Evolutionary conservation across 2,888 invertebrate genomes (phyloP).

Genomic region (Cheilosia urbana): DNA sequence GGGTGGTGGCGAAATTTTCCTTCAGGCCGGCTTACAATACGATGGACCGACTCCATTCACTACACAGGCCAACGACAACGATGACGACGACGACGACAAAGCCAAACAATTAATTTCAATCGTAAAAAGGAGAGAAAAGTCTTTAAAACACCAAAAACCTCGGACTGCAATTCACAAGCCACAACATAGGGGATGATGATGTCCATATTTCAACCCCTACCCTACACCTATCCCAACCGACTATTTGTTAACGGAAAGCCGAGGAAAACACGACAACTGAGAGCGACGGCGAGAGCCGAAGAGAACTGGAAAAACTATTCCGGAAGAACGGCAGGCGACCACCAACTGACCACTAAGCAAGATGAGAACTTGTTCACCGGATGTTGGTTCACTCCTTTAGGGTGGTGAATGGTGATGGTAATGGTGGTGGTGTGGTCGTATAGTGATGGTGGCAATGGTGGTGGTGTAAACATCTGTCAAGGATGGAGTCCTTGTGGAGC

Average conservation of each 20-base stretch:
- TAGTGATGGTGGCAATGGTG: constrained; percentile 45
- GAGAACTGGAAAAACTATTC: constrained; percentile 38
- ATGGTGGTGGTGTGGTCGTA: background rate
- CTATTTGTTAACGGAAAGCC: constrained; percentile 69
- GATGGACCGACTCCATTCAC: background rate
- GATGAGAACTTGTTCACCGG: constrained; percentile 75
- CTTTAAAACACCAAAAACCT: constrained; percentile 54
- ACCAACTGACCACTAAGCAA: constrained; percentile 75
- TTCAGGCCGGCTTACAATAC: constrained; percentile 43
- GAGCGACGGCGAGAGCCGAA: constrained; percentile 8
- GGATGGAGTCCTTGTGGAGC: constrained; percentile 64
- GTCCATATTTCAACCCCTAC: constrained; percentile 28
- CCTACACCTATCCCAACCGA: constrained; percentile 33
- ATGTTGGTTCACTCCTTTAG: constrained; percentile 55
- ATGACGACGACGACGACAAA: constrained; percentile 47
- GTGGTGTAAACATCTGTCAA: constrained; percentile 75
- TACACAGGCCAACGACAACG: constrained; percentile 7
- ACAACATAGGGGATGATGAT: constrained; percentile 61
- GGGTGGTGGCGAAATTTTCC: constrained; percentile 9
- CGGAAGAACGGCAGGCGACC: constrained; percentile 67
- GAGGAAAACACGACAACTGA: constrained; percentile 49
- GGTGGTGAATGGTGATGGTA: background rate
- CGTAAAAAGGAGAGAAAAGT: constrained; percentile 59
- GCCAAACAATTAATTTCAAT: constrained; percentile 74
- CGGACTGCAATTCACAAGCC: constrained; percentile 72